Evolutionary conservation across 2,113 vertebrate species (phyloP), one percentile per base, ranked within the genome.

Genomic region (Pimephales promelas): DNA sequence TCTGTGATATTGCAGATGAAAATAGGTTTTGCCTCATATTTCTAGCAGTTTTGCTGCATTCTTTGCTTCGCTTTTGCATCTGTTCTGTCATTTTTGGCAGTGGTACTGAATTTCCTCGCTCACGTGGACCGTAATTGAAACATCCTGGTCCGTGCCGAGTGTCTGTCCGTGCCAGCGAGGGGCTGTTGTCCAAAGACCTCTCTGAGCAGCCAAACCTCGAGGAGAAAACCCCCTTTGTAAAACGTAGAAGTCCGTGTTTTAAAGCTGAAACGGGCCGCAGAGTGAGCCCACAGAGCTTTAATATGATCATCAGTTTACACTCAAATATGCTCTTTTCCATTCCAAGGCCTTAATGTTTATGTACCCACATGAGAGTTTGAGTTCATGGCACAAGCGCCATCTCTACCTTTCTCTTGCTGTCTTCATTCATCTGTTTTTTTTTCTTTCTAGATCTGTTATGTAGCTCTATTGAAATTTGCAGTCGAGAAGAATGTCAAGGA

Each of bases 1-100:
- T 92, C 91, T 89, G 88, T 88, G 89, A 93, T 89, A 89, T 87
- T 88, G 54, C 73, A 84, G 71, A 82, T 82, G 83, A 85, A 89
- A 86, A 82, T 59, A 31, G 59, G 81, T 54, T 54, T 43, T 16
- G 43, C 72, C 16, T 66, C 2, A 10, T 3, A 52, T 26, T 45
- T 56, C 62, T 36, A 14, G 24, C 3, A 3, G 36, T 66, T 71
- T 36, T 70, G 47, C 31, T 2, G 1, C 10, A 3, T 56, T 34
- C 26, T 66, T 81, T n/a, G 45, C 10, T 40, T 10, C 20, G 6
- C 13, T 40, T 34, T 59, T 66, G 78, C 59, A 20, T 47, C 28
- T 49, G 40, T 40, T 66, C 59, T 78, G 78, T 61, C 28, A 31
- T 72, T 64, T 54, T 74, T 78, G 85, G 5, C 22, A 26, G 59